phyloP scores from a whole-genome alignment of 2,113 vertebrate genomes.

The Amblyopsis rosae region DNA sequence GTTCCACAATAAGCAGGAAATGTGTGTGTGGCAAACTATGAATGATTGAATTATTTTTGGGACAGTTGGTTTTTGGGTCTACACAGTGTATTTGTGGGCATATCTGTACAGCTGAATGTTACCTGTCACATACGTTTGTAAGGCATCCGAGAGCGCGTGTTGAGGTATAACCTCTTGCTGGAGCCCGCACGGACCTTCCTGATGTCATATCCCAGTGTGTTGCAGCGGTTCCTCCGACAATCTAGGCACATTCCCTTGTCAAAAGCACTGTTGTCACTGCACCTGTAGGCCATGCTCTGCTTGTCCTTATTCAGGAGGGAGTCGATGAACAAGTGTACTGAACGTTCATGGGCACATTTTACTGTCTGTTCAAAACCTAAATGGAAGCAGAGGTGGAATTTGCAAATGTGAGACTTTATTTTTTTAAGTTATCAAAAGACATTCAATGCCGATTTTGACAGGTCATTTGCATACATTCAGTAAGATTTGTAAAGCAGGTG shows the following conservation, averaged over 20 bases:
- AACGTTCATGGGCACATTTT: constrained; percentile 92
- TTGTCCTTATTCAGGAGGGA: constrained; percentile 83
- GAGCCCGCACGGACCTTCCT: constrained; percentile 67
- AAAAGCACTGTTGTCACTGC: constrained; percentile 83
- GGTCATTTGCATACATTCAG: neutral
- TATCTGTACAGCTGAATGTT: neutral
- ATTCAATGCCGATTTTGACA: neutral
- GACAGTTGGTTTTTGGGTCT: too few species aligned
- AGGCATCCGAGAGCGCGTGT: constrained; percentile 83
- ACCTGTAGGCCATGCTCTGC: constrained; percentile 87
- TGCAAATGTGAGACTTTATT: neutral
- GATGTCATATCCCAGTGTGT: constrained; percentile 87
- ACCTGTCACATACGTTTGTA: constrained; percentile 82
- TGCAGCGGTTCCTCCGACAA: constrained; percentile 87
- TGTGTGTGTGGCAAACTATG: too few species aligned
- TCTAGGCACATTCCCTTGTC: constrained; percentile 87
- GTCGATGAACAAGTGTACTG: constrained; percentile 93
- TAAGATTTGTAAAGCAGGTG: neutral
- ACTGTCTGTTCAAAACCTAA: constrained; percentile 87
- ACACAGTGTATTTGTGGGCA: too few species aligned
- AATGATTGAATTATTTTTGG: too few species aligned
- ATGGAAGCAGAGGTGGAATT: constrained; percentile 6
- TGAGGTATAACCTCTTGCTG: constrained; percentile 82
- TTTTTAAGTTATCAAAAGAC: neutral
- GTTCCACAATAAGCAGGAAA: too few species aligned